Evolutionary conservation across 2,113 vertebrate species (phyloP).

Genomic region (Heptranchias perlo): DNA sequence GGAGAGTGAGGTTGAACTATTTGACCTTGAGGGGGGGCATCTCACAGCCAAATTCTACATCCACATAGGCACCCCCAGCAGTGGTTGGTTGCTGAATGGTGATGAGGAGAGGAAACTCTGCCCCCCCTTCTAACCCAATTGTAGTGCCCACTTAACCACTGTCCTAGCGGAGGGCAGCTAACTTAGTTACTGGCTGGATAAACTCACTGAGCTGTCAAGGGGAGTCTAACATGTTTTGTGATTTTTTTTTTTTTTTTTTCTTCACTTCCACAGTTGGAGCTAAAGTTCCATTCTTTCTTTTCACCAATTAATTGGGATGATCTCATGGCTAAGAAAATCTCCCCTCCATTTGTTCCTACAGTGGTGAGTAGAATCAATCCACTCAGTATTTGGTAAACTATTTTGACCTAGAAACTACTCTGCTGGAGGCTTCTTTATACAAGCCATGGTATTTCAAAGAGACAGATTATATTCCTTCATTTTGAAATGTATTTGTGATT

Average conservation of each 20-base stretch:
- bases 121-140: background rate
- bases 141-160: too few species aligned
- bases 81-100: background rate
- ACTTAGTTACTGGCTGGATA: background rate
- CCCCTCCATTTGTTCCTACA: slow-evolving; percentile 60
- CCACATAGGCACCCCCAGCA: too few species aligned
- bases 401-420: background rate
- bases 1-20: background rate
- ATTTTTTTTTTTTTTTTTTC: background rate
- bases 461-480: background rate
- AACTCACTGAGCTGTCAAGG: background rate
- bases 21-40: background rate
- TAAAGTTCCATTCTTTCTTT: slow-evolving; percentile 66
- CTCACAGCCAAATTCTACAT: background rate
- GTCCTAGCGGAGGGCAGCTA: too few species aligned
- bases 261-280: slow-evolving; percentile 54
- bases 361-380: slow-evolving; percentile 61
- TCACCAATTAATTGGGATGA: slow-evolving; percentile 72
- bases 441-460: background rate
- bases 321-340: slow-evolving; percentile 66
- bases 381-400: background rate
- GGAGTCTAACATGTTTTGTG: background rate
- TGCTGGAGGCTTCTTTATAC: background rate
- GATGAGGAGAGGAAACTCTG: background rate
- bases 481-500: background rate